Evolutionary conservation across 2,888 invertebrate genomes (phyloP), one percentile per base, ranked within the genome.

Genomic region (Phania funesta): DNA sequence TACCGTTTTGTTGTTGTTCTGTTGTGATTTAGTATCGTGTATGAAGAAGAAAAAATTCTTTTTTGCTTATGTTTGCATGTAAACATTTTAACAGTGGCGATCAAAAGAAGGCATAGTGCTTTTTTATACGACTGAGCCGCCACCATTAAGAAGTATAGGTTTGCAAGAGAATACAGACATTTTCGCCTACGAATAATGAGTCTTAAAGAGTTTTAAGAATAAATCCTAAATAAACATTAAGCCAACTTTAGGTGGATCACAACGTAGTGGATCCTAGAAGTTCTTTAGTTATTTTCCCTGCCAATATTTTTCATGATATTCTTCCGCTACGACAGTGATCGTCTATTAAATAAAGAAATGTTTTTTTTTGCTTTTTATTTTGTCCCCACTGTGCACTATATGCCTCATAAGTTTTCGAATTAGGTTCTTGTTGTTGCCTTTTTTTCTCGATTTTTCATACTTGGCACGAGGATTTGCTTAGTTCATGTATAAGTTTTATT

Each of bases 401-500:
- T 56, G 38, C 56, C 16, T 65, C 73, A 60, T 56, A 80, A 65
- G 50, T 71, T 76, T 62, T n/a, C n/a, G 44, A 67, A 67, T 76
- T 58, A 41, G 58, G 60, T 71, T 71, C 22, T 71, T 60, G 11
- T 56, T 52, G 58, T 16, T 26, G 29, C 24, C 35, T 41, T 73
- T 67, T 44, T 50, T 35, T 38, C 29, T 50, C 4, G 46, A n/a
- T 32, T 9, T 65, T 56, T 32, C 38, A 73, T 58, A 65, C 50
- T 79, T 71, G 52, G 60, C 79, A 70, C 58, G 71, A 70, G 70
- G 48, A 74, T 68, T 54, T 54, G 68, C 38, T 79, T 70, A 56
- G 52, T 71, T 60, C 60, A 68, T 67, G 58, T 64, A 70, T 68
- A 77, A 79, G 71, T 77, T 82, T 74, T 64, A 58, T 76, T 85